Evolutionary conservation across 2,113 vertebrate genomes (phyloP), one percentile per base, ranked within the genome.

Genomic region (Varanus salvator): DNA sequence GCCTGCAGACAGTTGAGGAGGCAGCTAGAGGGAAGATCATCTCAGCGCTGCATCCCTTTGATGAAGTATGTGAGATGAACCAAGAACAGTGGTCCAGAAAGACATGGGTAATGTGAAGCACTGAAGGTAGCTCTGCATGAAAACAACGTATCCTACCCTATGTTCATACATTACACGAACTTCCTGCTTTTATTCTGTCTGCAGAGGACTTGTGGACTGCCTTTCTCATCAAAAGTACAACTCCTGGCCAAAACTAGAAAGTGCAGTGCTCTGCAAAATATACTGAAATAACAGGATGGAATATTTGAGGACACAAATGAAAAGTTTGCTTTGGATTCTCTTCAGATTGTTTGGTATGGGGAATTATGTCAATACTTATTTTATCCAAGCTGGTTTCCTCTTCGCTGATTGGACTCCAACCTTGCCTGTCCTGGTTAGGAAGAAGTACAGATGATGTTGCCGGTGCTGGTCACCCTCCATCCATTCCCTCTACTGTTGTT

Each of bases 291-390:
- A 83, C 5, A 7, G 54, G 87, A 66, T 85, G 8, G 87, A 69
- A 90, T 88, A 74, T 15, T 90, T 60, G 1, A 91, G 0, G 87
- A 54, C 1, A 72, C 54, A 81, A 78, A 84, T 44, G 25, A 29
- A 89, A 52, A 19, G 87, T 93, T 80, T 93, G 50, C 86, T 94
- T 88, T 94, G 93, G 87, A 57, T 89, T 83, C 74, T 80, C 60
- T 88, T 75, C 80, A 90, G 8, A 60, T 74, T 84, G 44, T 57
- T 44, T 90, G 85, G 75, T 2, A 71, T 81, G 87, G 72, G 74
- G 71, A 90, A 57, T 44, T 93, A 78, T 81, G 85, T 66, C 82
- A 77, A 86, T 93, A 85, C 80, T 92, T 80, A 81, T 88, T 84
- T 57, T 44, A 31, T 90, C n/a, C 87, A 87, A 80, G 57, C 0